Base-by-base conservation (phyloP, 2,113 vertebrate genomes). In the Thamnaconus septentrionalis region DNA sequence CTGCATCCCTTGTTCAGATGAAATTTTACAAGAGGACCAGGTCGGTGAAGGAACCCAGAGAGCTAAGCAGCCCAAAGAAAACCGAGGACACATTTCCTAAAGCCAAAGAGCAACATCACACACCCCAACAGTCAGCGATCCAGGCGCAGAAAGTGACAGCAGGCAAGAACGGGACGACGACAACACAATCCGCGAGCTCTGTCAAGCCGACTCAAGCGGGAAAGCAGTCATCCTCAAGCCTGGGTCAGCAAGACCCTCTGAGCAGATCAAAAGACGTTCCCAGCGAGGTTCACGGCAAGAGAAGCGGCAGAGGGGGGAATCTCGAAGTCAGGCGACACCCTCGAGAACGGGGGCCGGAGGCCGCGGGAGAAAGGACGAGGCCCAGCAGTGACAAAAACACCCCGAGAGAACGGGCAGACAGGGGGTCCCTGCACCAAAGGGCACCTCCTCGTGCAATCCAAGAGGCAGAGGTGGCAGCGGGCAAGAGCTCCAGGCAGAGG, bases 61-160 rank as follows among this genome's bases (percentile, higher is more conserved):
- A 91, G 83, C 90, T 93, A 72, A 82, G 72, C 55, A 92, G 92
- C 83, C 93, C 93, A 75, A 85, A 89, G 64, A 92, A 85, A 82
- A 10, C 75, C 1, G 87, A 64, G 71, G 79, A 79, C 60, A 88
- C 56, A 55, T 61, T 69, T 76, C 72, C 80, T 44, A 86, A 91
- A 86, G 83, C 88, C 83, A 85, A 76, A 66, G 61, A 86, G 51
- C 85, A 87, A 79, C 76, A 65, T 55, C 68, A 75, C 64, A 68
- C 81, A 54, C 85, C 88, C 68, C 69, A 69, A 41, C 91, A 81
- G 60, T 60, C 47, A 12, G 83, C 89, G 76, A 69, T 79, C 63
- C 60, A 41, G 39, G 43, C 58, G 0, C 66, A 61, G 64, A 70
- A 70, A 66, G 87, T 60, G 64, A 71, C 41, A 66, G 85, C 0